Conservation (phyloP, 1,140 invertebrate species). For the Paraescarpia echinospica region DNA sequence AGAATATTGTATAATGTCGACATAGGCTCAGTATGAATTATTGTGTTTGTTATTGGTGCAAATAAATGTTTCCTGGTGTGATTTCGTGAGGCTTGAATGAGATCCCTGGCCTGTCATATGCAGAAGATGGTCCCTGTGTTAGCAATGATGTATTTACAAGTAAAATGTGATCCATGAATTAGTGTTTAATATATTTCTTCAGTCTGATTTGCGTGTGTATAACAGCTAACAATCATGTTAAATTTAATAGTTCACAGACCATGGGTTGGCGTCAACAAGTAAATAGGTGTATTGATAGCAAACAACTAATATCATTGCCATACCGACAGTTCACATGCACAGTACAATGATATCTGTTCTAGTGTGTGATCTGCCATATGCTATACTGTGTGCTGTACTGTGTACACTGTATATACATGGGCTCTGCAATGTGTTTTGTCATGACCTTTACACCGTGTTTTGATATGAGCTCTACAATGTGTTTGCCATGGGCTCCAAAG, state of each 20-base stretch:
- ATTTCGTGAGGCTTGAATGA: background rate
- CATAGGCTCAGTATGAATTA: no score
- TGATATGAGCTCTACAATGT: background rate
- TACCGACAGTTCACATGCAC: no score
- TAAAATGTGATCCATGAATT: background rate
- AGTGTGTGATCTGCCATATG: background rate
- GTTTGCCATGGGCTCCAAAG: no score
- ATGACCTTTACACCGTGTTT: background rate
- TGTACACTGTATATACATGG: background rate
- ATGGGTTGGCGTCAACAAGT: background rate
- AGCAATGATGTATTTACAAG: no score
- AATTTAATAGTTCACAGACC: background rate
- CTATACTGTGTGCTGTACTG: background rate
- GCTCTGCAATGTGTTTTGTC: background rate
- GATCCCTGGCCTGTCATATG: no score
- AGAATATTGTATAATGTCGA: no score
- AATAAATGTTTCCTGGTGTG: background rate
- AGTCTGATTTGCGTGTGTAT: background rate
- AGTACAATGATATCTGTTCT: background rate
- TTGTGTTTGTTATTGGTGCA: no score
- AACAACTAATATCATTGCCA: no score
- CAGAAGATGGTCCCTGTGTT: background rate
- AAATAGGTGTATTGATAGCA: no score
- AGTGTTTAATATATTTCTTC: background rate
- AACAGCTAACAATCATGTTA: background rate